Evolutionary conservation across 1,140 invertebrate species (phyloP), one percentile per base, ranked within the genome.

Genomic region (Drosophila nikananu): DNA sequence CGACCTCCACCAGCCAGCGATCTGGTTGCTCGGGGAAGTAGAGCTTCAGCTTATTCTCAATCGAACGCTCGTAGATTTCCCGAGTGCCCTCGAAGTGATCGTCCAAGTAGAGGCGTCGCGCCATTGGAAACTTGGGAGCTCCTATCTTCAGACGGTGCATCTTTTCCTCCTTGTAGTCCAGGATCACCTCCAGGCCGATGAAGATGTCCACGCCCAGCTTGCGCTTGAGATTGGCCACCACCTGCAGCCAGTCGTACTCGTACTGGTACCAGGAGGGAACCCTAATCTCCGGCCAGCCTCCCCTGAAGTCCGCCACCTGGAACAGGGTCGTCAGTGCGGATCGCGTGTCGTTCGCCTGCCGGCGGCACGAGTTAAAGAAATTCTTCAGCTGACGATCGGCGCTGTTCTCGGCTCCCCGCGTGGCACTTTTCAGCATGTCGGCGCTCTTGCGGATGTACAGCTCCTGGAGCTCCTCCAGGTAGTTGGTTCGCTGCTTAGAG

Each of bases 341-440:
- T 2, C 41, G 21, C 2, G 81, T 83, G 15, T 91, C 54, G 12
- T 81, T 79, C 0, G 75, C 73, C 32, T 87, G 74, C 5, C 96
- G 95, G 94, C 97, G 96, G 93, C 97, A 98, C 2, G 97, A 97
- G 68, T 94, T 95, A 93, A 97, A 98, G 92, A 98, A 96, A 59
- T 95, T 94, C 94, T 97, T 98, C 2, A 97, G 95, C 92, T 97
- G 96, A 0, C 77, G 72, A 80, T 92, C 91, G 17, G 83, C 79
- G n/a, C 72, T 75, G 27, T 71, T 81, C 41, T 92, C 91, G 3
- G 42, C 61, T 3, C 70, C 58, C 1, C 71, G 51, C 7, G 71
- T 90, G 0, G 81, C 17, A 5, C 59, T 62, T 39, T 80, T 80
- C 1, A 92, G 57, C 91, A 92, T 92, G 0, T 91, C 87, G 0